Evolutionary conservation across 2,888 invertebrate genomes (phyloP), one percentile per base, ranked within the genome.

Genomic region (Mythimna impura): DNA sequence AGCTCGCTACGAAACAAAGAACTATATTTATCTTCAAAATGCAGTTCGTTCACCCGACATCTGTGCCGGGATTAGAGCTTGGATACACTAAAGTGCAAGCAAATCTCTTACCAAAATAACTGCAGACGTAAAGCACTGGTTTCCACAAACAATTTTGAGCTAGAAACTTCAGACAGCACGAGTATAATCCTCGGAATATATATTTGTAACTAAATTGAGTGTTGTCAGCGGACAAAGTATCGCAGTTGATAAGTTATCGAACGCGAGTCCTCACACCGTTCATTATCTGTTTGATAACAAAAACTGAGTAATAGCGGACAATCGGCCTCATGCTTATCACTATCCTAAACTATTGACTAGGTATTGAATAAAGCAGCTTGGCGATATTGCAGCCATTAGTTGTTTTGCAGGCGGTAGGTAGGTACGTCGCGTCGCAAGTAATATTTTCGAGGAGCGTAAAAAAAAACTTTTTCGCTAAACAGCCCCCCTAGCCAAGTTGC

Each of bases 181-280:
- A 73, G 77, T 74, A 74, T 67, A 78, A 76, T 80, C 77, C 73
- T 81, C 71, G 62, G 70, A 82, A 82, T 84, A 78, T 84, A 78
- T 79, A 82, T 82, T 80, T 65, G 70, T 77, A 66, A 85, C 85
- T 85, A 84, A 86, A 91, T 86, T 86, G 81, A 86, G 86, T 79
- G 78, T 66, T 80, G 74, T 64, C 68, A 71, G 66, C 69, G 64
- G 70, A 83, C 83, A 82, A 82, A 83, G 82, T 75, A 80, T 72
- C 76, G 80, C 80, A 34, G 66, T 62, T 70, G 89, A 94, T 93
- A 93, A 84, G 89, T 81, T 94, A 94, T 94, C 93, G 84, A 87
- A 82, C 76, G 89, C 86, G 87, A 87, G 86, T 90, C 84, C 89
- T 86, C 88, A 91, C 83, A 91, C 89, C 89, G 89, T 89, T 90